These are phyloP conservation scores for Notodonta ziczac DNA, from an alignment of 2,888 invertebrate species.

Conservation along the genomic window DNA sequence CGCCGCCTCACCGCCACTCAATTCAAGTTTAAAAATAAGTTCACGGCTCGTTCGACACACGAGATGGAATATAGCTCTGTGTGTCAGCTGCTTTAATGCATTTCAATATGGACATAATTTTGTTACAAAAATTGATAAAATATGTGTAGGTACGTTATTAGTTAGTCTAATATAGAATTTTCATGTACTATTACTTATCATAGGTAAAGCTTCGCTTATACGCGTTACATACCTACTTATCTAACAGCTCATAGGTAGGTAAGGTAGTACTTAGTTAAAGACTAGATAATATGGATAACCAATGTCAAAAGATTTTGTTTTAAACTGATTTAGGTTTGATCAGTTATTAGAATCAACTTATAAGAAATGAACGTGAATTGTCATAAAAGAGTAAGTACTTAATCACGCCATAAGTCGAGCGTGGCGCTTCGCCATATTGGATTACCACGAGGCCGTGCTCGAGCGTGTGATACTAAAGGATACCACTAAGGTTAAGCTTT, in stretches of 20 bases:
- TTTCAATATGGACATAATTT: background rate
- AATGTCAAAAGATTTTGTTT: too few relatives aligned
- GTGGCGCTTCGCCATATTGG: constrained; percentile 74
- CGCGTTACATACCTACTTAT: too few relatives aligned
- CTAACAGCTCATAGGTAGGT: too few relatives aligned
- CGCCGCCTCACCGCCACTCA: constrained; percentile 16
- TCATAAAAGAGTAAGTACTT: constrained; percentile 53
- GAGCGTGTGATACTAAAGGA: constrained; percentile 71
- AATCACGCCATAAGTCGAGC: constrained; percentile 65
- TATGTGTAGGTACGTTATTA: too few relatives aligned
- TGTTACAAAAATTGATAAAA: too few relatives aligned
- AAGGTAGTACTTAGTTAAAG: too few relatives aligned
- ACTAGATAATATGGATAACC: too few relatives aligned
- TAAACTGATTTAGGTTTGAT: too few relatives aligned
- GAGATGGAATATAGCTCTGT: constrained; percentile 21
- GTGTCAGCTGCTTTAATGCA: background rate
- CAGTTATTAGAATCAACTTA: constrained; percentile 4
- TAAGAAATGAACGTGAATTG: constrained; percentile 36
- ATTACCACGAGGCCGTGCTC: constrained; percentile 75
- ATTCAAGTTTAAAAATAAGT: constrained; percentile 40
- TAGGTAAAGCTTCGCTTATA: too few relatives aligned
- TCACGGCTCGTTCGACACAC: constrained; percentile 21
- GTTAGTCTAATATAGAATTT: too few relatives aligned
- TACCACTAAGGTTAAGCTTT: constrained; percentile 70
- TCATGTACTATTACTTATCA: too few relatives aligned